Percentiles rank a stretch among this genome's conserved stretches.
Conservation (phyloP, 2,113 vertebrate genomes). For the Anhinga rufa region DNA sequence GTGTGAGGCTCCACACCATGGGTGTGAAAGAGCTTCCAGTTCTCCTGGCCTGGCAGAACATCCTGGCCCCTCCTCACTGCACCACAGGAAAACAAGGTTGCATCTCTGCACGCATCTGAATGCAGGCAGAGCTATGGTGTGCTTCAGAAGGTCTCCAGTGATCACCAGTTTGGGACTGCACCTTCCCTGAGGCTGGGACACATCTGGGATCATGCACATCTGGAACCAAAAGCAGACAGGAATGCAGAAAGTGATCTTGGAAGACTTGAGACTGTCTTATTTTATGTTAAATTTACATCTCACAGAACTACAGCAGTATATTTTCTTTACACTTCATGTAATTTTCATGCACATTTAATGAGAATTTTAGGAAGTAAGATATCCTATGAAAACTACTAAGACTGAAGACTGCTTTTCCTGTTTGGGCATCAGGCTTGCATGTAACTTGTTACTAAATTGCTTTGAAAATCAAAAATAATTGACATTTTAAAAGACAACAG, state of each 20-base stretch:
- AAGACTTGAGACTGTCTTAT: background rate
- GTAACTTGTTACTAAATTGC: background rate
- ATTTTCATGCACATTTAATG: background rate
- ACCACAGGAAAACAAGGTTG: background rate
- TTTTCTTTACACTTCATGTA: background rate
- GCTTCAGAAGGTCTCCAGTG: background rate
- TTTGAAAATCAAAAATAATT: conserved; percentile 49
- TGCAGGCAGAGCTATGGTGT: background rate
- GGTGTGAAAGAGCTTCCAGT: background rate
- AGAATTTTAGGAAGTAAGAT: background rate
- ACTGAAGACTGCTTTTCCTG: background rate
- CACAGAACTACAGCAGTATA: background rate
- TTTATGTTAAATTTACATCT: background rate
- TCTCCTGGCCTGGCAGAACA: background rate
- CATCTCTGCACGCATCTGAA: background rate
- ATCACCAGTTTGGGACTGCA: background rate
- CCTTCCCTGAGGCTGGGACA: background rate
- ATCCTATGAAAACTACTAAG: background rate
- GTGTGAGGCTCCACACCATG: background rate
- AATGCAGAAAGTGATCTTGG: background rate
- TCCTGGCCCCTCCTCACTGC: background rate
- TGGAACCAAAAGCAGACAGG: background rate
- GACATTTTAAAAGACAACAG: background rate
- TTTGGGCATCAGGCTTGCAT: background rate
- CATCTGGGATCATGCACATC: background rate